Evolutionary conservation across 1,140 invertebrate genomes (phyloP).

Genomic region (Patella vulgata): DNA sequence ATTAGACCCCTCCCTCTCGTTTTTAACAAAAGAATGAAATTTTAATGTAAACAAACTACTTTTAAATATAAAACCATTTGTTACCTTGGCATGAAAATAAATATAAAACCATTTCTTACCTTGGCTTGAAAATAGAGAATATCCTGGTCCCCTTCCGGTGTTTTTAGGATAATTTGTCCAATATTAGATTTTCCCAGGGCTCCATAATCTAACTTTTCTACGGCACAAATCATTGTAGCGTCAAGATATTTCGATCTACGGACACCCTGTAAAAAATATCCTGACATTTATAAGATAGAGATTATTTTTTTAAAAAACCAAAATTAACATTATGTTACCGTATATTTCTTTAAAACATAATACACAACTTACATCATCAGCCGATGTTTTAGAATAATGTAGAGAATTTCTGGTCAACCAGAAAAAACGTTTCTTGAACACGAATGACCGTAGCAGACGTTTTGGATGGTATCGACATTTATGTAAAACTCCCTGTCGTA

Average conservation of each 20-base stretch:
- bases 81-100: too few species aligned
- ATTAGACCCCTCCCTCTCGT: too few species aligned
- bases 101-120: too few species aligned
- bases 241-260: too few species aligned
- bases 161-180: constrained; percentile 42
- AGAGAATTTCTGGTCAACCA: constrained; percentile 39
- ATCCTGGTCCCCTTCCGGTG: constrained; percentile 17
- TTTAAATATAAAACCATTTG: too few species aligned
- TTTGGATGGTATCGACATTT: constrained; percentile 40
- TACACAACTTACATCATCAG: constrained; percentile 11
- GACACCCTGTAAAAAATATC: too few species aligned
- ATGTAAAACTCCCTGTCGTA: constrained; percentile 38
- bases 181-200: constrained; percentile 46
- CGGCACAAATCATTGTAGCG: constrained; percentile 38
- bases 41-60: too few species aligned
- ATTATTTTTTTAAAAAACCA: too few species aligned
- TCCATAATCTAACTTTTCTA: constrained; percentile 44
- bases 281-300: too few species aligned
- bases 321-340: too few species aligned
- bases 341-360: too few species aligned
- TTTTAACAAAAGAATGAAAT: too few species aligned
- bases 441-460: constrained; percentile 30
- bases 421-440: constrained; percentile 46
- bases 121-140: constrained; percentile 49
- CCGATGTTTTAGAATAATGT: constrained; percentile 34